Base-by-base conservation (phyloP, 2,888 invertebrate genomes). In the Drosophila paucipuncta region DNA sequence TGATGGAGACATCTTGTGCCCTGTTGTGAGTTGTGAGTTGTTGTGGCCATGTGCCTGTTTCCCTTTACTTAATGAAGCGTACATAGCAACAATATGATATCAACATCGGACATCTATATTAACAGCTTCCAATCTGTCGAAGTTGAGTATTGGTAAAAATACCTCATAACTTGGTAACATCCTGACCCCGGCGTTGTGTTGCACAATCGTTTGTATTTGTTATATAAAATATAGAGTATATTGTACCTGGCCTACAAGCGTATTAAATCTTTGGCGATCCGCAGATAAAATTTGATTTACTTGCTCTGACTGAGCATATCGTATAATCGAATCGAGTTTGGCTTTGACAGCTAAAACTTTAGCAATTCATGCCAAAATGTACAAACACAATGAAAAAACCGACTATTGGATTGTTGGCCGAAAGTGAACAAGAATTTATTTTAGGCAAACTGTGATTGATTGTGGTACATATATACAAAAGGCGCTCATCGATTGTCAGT, bases 301-400 rank as follows among this genome's bases (percentile, higher is more conserved):
- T 25, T n/a, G n/a, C 33, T 22, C 54, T 35, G 35, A 33, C 54
- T 33, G 68, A 22, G 68, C 35, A 35, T 83, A 75, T 85, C 80
- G 72, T 68, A 60, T 80, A 80, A 72, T 83, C 59, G 69, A 83
- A 72, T 75, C 67, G 61, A 50, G 53, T 57, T 74, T 47, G 62
- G 63, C 39, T 66, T 53, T 79, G 68, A 67, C 47, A 47, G 13
- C 4, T 1, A 61, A 54, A 59, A 65, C 64, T 69, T 65, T 81
- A 61, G 47, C 62, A 66, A 68, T 80, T 69, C 65, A 82, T 30
- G 57, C 39, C 37, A 16, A 55, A 66, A 57, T 50, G 52, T 47
- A 5, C 37, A 49, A 25, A 59, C 18, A 74, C 4, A 50, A 50
- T 3, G 10, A 18, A 50, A 28, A 28, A 66, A 13, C 13, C 4